phyloP scores from a whole-genome alignment of 2,888 invertebrate species.

The Chamaedrilus cognettii region DNA sequence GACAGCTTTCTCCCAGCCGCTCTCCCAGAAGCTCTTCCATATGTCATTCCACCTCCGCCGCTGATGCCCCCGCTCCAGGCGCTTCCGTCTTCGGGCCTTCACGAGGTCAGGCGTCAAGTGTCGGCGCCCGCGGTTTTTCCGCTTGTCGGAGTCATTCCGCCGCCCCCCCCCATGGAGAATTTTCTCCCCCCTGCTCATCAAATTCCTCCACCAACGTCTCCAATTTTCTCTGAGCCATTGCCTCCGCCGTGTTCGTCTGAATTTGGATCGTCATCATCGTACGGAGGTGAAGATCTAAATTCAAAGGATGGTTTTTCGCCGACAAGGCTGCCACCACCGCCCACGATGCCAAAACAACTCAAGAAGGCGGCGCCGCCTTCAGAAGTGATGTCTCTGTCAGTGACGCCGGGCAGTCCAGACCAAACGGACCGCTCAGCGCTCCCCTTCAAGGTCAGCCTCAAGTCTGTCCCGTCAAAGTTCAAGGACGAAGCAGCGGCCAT shows the following conservation, averaged over 20 bases:
- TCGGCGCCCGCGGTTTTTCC: no score
- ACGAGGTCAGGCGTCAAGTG: no score
- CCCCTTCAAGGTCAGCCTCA: background rate
- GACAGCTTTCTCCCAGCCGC: background rate
- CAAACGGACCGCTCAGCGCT: background rate
- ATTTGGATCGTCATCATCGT: background rate
- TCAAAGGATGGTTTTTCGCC: constrained; percentile 1
- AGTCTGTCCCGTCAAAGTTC: background rate
- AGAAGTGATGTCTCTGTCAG: background rate
- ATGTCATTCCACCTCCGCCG: constrained; percentile 12
- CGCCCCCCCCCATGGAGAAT: constrained; percentile 13
- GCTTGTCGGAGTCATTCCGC: background rate
- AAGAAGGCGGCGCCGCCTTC: constrained; percentile 3
- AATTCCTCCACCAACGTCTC: background rate
- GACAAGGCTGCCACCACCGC: constrained; percentile 15
- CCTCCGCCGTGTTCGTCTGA: constrained; percentile 4
- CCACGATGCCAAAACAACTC: constrained; percentile 6
- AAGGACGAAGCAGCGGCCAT: background rate
- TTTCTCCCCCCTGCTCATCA: background rate
- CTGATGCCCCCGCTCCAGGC: no score
- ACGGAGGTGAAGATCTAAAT: background rate
- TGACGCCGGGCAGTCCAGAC: no score
- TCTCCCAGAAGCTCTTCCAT: background rate
- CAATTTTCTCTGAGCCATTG: background rate
- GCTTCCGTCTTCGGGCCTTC: no score